phyloP scores from a whole-genome alignment of 2,797 vertebrate species.

The Eupleurogrammus muticus region DNA sequence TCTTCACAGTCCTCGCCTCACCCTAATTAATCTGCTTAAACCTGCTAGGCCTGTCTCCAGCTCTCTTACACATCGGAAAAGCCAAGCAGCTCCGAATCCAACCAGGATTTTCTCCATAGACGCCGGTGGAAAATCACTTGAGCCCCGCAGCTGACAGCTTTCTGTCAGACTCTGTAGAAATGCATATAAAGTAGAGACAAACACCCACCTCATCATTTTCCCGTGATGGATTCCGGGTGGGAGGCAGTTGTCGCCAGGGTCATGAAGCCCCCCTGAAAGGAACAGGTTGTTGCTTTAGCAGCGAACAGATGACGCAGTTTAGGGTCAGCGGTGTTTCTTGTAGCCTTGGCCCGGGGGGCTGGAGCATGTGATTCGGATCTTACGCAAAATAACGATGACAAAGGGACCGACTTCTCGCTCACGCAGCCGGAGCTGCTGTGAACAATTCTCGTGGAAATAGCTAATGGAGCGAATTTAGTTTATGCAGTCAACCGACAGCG shows the following conservation, averaged over 20 bases:
- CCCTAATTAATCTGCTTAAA: constrained; percentile 86
- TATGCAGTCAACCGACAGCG: constrained; percentile 6
- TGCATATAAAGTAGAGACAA: constrained; percentile 64
- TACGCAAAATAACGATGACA: constrained; percentile 56
- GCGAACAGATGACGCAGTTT: constrained; percentile 53
- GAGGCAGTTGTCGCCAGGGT: constrained; percentile 58
- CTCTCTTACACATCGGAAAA: constrained; percentile 79
- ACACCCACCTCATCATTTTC: constrained; percentile 66
- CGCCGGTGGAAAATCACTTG: constrained; percentile 73
- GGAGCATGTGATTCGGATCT: constrained; percentile 48
- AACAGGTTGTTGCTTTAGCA: constrained; percentile 50
- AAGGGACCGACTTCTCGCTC: constrained; percentile 39
- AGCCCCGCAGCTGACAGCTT: constrained; percentile 74
- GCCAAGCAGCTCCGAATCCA: constrained; percentile 72
- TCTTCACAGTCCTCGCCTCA: constrained; percentile 81
- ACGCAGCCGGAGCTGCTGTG: constrained; percentile 4
- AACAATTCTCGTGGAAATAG: constrained; percentile 29
- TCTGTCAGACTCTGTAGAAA: constrained; percentile 73
- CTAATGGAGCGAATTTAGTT: not conserved
- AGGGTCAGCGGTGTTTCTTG: constrained; percentile 55
- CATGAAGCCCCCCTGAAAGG: constrained; percentile 54
- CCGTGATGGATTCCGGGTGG: constrained; percentile 56
- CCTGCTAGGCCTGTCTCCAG: constrained; percentile 78
- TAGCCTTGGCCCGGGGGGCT: constrained; percentile 56
- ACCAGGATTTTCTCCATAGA: constrained; percentile 78